phyloP scores from a whole-genome alignment of 2,797 vertebrate species.

The Apodemus agrarius region DNA sequence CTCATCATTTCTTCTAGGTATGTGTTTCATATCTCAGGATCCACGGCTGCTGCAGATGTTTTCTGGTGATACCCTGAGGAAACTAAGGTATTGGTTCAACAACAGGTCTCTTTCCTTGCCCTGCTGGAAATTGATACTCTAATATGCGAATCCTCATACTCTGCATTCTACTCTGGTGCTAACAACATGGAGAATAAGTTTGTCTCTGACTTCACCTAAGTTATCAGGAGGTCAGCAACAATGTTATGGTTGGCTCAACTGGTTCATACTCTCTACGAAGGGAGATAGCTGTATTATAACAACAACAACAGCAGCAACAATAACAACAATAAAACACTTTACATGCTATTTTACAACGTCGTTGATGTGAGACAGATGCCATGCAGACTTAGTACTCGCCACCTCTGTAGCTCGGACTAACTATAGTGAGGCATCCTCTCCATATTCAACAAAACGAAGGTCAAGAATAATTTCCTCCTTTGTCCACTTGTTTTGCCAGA shows the following conservation, averaged over 20 bases:
- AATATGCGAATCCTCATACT: background rate
- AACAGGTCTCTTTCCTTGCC: background rate
- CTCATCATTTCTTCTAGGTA: background rate
- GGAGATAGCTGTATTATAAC: background rate
- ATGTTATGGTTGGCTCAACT: background rate
- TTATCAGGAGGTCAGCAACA: background rate
- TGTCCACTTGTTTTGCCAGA: slow-evolving; percentile 19
- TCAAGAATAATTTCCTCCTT: background rate
- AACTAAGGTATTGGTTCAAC: background rate
- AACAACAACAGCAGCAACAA: background rate
- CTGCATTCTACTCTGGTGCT: background rate
- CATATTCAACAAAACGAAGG: background rate
- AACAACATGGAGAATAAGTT: background rate
- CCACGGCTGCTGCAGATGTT: background rate
- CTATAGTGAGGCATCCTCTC: background rate
- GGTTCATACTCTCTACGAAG: background rate
- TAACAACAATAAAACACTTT: background rate
- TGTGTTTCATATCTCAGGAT: background rate
- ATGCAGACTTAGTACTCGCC: background rate
- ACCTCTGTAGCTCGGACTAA: background rate
- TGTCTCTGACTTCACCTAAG: background rate
- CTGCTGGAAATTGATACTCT: background rate
- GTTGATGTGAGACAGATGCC: background rate
- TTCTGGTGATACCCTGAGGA: background rate
- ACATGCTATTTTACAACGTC: background rate